A percentile compares a stretch with the other conserved stretches of the same genome.
These are phyloP conservation scores for Drosophila algonquin DNA, from an alignment of 2,888 invertebrate species.

Conservation along the genomic window DNA sequence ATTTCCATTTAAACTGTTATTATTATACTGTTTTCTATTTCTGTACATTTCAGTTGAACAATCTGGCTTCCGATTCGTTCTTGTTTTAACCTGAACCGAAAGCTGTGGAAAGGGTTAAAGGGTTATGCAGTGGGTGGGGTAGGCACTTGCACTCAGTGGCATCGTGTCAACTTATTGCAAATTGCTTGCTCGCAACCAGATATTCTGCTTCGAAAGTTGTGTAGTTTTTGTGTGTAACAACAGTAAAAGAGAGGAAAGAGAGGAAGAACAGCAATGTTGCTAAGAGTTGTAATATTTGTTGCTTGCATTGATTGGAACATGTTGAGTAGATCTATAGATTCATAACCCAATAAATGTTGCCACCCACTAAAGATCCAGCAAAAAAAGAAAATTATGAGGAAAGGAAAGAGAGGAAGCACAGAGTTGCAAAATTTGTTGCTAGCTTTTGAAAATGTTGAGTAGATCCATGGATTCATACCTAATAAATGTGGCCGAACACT, in stretches of 20 bases:
- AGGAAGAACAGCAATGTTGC: background rate
- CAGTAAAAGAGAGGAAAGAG: background rate
- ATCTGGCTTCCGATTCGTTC: conserved; percentile 24
- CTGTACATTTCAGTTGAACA: conserved; percentile 36
- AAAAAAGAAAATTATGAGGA: background rate
- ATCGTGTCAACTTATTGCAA: background rate
- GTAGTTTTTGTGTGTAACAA: background rate
- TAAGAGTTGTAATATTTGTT: no score
- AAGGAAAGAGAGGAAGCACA: background rate
- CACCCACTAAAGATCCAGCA: no score
- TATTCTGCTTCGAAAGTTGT: background rate
- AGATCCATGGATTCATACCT: no score
- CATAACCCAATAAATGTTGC: no score
- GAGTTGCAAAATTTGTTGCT: no score
- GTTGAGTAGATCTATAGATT: background rate
- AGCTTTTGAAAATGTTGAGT: background rate
- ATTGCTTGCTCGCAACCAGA: background rate
- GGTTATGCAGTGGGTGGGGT: background rate
- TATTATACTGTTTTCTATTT: conserved; percentile 21
- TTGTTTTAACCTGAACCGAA: conserved; percentile 15
- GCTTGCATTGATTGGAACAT: background rate
- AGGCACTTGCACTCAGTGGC: background rate
- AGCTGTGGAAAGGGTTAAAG: background rate
- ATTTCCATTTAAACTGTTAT: conserved; percentile 53
- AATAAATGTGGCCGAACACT: no score